Evolutionary conservation across 2,888 invertebrate species (phyloP).

Genomic region (Ochlodes sylvanus): DNA sequence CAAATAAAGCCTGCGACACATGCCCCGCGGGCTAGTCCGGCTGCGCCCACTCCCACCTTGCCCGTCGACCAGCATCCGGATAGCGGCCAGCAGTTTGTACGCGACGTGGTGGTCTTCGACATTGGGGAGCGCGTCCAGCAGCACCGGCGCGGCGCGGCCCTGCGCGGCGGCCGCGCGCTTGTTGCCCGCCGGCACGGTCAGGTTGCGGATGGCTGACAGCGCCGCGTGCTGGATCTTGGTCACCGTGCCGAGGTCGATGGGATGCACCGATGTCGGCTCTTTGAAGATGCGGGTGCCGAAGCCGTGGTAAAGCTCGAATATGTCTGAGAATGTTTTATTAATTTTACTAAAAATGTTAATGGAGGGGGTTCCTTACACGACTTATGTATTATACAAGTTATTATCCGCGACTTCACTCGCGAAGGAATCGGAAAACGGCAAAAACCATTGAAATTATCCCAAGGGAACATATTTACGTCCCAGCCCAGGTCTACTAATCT

Average conservation of each 20-base stretch:
- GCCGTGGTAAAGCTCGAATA: constrained; percentile 67
- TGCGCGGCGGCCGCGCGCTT: constrained; percentile 89
- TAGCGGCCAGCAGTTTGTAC: constrained; percentile 93
- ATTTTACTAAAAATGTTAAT: too few species aligned
- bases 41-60: too few species aligned
- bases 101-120: constrained; percentile 91
- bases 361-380: too few species aligned
- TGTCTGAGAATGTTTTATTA: constrained; percentile 54
- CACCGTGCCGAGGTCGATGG: constrained; percentile 53
- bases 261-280: constrained; percentile 49
- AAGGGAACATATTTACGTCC: too few species aligned
- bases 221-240: constrained; percentile 88
- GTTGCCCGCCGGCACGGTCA: constrained; percentile 90
- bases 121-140: constrained; percentile 89
- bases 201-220: constrained; percentile 91
- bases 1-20: too few species aligned
- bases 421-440: too few species aligned
- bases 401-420: too few species aligned
- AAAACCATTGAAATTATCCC: too few species aligned
- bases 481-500: too few species aligned
- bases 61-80: constrained; percentile 94
- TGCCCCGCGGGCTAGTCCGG: too few species aligned
- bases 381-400: too few species aligned
- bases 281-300: constrained; percentile 51
- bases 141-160: constrained; percentile 79